Base-by-base conservation (phyloP, 2,113 vertebrate genomes). In the Hippocampus barbouri region DNA sequence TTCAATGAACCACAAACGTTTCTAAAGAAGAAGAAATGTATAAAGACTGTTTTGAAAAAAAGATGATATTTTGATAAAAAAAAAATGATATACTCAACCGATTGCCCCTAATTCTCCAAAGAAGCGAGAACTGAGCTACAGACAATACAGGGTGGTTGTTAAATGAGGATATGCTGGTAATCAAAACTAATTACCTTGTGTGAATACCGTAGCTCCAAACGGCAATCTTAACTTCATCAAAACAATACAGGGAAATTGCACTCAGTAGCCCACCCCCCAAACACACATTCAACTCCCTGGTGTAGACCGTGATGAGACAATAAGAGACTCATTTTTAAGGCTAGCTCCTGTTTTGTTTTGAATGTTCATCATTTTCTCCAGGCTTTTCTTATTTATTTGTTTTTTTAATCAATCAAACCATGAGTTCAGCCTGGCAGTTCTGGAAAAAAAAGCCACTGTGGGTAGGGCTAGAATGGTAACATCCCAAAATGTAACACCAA, bases 341-440 rank as follows among this genome's bases (percentile, higher is more conserved):
- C 14, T 9, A 34, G 14, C 15, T 34, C 14, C 14, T 3, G 53
- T 63, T 23, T 67, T 30, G 62, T 25, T 66, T 25, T 25, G 49
- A 65, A 40, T 54, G 57, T 38, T 56, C 8, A 23, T 56, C 8
- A 23, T 56, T 68, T 62, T 41, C 6, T 56, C 3, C 51, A n/a
- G 9, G 21, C 54, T 56, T 73, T 71, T 25, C 25, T 25, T 25
- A 25, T 25, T 25, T 25, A 25, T 25, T 25, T 25, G 25, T 34
- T 23, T 45, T 57, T 63, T 51, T 16, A 51, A 49, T 27, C 14
- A 25, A 65, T 77, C 77, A 77, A 79, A 79, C 63, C 73, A 53
- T 47, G 49, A 23, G 56, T 63, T 75, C 30, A 69, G 47, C 45
- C 21, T 45, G 38, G 62, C 34, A 25, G n/a, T 18, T 20, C 45